These are phyloP conservation scores for Eristalis pertinax DNA, from an alignment of 2,888 invertebrate species.

Conservation along the genomic window DNA sequence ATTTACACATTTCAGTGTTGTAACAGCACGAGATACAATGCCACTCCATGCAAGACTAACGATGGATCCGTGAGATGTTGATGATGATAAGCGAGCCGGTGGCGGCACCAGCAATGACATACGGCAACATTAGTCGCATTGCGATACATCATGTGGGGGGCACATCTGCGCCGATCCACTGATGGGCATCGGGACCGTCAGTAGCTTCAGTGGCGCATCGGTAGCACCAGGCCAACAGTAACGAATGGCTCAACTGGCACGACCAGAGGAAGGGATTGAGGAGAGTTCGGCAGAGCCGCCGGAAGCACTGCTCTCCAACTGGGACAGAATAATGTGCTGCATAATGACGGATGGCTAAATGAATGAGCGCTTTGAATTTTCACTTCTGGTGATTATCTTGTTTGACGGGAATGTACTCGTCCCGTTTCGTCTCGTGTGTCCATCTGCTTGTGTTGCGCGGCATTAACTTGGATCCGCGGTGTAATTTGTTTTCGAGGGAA, in stretches of 20 bases:
- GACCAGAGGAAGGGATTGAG: slow-evolving; percentile 23
- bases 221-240: slow-evolving; percentile 30
- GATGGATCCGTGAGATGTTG: slow-evolving; percentile 40
- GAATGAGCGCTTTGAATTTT: slow-evolving; percentile 28
- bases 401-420: neutral
- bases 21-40: slow-evolving; percentile 1
- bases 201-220: neutral
- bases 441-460: neutral
- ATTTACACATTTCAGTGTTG: slow-evolving; percentile 37
- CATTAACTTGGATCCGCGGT: neutral
- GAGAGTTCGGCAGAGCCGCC: slow-evolving; percentile 17
- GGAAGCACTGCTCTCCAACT: slow-evolving; percentile 48
- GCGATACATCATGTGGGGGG: slow-evolving; percentile 54
- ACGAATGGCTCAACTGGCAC: slow-evolving; percentile 42
- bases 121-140: slow-evolving; percentile 59
- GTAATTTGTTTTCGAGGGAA: neutral
- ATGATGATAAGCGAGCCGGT: slow-evolving; percentile 59
- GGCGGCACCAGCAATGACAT: slow-evolving; percentile 35
- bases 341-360: slow-evolving; percentile 41
- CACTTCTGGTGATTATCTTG: slow-evolving; percentile 13
- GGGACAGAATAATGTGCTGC: slow-evolving; percentile 25
- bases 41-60: slow-evolving; percentile 37
- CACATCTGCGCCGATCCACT: slow-evolving; percentile 37
- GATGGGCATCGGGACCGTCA: slow-evolving; percentile 2
- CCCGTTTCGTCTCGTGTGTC: neutral